Percentiles rank a stretch among this genome's conserved stretches.
phyloP scores from a whole-genome alignment of 2,797 vertebrate species.

The Ptychobarbus kaznakovi region DNA sequence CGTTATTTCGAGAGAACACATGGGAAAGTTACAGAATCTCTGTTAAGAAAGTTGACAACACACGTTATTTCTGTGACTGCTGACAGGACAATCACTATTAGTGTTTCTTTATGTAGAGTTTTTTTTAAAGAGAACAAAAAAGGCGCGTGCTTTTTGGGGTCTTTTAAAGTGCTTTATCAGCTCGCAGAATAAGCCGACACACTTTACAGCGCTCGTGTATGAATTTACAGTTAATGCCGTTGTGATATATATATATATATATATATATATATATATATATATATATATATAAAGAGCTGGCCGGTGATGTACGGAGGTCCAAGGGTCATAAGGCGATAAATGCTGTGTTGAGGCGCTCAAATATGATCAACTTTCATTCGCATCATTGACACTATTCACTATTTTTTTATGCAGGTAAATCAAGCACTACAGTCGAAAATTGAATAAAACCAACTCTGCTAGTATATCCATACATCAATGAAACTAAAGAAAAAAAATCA shows the following conservation, averaged over 20 bases:
- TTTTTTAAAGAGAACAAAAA: not conserved
- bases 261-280: no score
- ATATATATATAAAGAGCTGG: not conserved
- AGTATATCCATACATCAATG: constrained; percentile 66
- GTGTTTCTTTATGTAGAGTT: not conserved
- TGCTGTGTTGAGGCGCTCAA: not conserved
- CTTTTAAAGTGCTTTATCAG: constrained; percentile 18
- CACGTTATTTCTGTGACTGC: not conserved
- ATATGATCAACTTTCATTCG: constrained; percentile 13
- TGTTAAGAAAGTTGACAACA: constrained; percentile 62
- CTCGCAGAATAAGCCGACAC: not conserved
- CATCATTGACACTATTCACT: not conserved
- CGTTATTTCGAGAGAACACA: constrained; percentile 33
- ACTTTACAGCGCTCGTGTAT: not conserved
- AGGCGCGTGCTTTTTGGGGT: not conserved
- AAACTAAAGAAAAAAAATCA: not conserved
- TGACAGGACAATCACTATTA: not conserved
- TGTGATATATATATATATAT: not conserved
- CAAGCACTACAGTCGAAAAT: constrained; percentile 67
- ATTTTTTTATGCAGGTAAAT: constrained; percentile 33
- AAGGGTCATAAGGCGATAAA: not conserved
- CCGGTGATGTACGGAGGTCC: not conserved
- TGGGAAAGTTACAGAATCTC: constrained; percentile 22
- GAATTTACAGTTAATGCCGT: not conserved
- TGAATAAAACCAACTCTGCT: constrained; percentile 49